These are phyloP conservation scores for Dicaeum eximium DNA, from an alignment of 2,113 vertebrate species.

Conservation along the genomic window DNA sequence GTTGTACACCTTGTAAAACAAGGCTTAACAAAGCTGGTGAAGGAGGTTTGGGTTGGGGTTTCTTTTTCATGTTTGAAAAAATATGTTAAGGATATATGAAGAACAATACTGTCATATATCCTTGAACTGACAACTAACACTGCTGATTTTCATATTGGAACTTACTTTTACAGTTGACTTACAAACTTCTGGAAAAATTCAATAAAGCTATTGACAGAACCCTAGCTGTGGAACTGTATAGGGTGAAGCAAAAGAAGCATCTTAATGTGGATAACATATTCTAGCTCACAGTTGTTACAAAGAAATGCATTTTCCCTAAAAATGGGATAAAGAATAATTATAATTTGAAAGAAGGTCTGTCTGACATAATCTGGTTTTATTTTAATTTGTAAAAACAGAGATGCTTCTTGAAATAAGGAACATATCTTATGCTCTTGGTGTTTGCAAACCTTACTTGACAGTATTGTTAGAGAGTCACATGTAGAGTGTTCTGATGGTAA, in stretches of 20 bases:
- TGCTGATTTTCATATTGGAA: background rate
- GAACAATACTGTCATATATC: background rate
- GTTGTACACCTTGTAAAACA: background rate
- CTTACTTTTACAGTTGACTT: background rate
- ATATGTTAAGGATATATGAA: background rate
- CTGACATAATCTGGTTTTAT: background rate
- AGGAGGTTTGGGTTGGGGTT: background rate
- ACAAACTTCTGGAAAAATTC: background rate
- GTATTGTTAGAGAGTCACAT: background rate
- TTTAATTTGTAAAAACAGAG: background rate
- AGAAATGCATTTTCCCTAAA: background rate
- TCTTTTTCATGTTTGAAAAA: background rate
- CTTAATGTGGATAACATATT: background rate
- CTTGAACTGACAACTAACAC: background rate
- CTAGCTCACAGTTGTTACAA: background rate
- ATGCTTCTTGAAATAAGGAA: background rate
- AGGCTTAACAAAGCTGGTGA: background rate
- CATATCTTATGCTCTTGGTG: background rate
- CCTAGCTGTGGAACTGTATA: background rate
- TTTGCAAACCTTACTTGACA: slow-evolving; percentile 3
- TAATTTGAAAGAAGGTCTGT: background rate
- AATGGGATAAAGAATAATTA: background rate
- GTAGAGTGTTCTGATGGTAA: background rate
- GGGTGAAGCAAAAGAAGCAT: background rate
- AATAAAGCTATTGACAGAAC: background rate